These are phyloP conservation scores for Paramormyrops kingsleyae DNA, from an alignment of 2,113 vertebrate genomes.

Conservation along the genomic window DNA sequence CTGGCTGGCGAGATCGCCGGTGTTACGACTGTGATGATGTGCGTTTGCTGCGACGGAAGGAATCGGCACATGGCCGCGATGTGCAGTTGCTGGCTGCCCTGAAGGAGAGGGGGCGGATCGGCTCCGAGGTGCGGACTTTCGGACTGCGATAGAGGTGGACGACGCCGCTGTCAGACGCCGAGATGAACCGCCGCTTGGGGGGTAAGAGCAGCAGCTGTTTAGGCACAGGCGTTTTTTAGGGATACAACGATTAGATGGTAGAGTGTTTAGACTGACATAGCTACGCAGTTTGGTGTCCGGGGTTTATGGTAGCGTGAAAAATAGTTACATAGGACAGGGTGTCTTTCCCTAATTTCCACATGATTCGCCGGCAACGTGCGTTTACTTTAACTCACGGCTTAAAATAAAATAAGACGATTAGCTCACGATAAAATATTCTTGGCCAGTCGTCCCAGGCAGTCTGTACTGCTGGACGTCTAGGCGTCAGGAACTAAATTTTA, in stretches of 20 bases:
- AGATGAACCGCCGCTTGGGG: not conserved
- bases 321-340: not conserved
- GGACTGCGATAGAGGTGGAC: not conserved
- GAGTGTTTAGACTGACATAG: not conserved
- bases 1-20: not conserved
- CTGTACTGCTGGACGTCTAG: not conserved
- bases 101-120: conserved; percentile 12
- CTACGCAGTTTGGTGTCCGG: not conserved
- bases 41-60: conserved; percentile 18
- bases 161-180: not conserved
- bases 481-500: not conserved
- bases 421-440: not conserved
- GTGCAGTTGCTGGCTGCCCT: not conserved
- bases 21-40: not conserved
- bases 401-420: not conserved
- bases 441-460: not conserved
- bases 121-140: not conserved
- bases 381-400: not conserved
- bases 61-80: not conserved
- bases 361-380: not conserved
- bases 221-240: not conserved
- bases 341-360: not conserved
- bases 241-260: not conserved
- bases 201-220: not conserved
- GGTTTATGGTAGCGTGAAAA: not conserved